Evolutionary conservation across 2,797 vertebrate species (phyloP), one percentile per base, ranked within the genome.

Genomic region (Craterocephalus amniculus): DNA sequence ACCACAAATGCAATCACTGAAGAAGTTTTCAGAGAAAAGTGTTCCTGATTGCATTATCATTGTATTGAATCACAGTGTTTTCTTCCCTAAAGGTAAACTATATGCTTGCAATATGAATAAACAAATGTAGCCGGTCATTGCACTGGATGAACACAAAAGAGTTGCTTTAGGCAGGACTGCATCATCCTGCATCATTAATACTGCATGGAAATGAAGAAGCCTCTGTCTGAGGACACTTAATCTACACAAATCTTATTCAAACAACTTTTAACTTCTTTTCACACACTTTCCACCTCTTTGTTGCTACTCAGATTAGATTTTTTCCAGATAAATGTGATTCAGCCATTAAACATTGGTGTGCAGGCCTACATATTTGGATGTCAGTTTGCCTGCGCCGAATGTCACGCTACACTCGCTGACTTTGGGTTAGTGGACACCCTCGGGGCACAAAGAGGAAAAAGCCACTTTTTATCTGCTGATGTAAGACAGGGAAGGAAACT

Each of bases 401-500:
- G 24, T 10, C 11, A 34, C 8, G 24, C 6, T 57, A 29, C 31
- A 27, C 29, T 65, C 34, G 67, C 75, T 70, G 38, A 49, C 43
- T 57, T 62, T 51, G 36, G 14, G 13, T 14, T 49, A n/a, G 63
- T 8, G 10, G 52, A 67, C 3, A 4, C 16, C 63, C 66, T 49
- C 31, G 29, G 29, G 43, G 49, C 35, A 32, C 5, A 63, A 5
- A 45, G 27, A 29, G 31, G 20, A 22, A 54, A 35, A 55, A 64
- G 31, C 34, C 32, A 24, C 49, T 49, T 63, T 63, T 43, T 31
- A 40, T 57, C 8, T 32, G 45, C 65, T 66, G 36, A 51, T 68
- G 61, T 66, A 38, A 60, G 13, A 66, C 24, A 63, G 52, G 29
- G 7, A 35, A 56, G 32, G 40, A 56, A 35, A 66, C 38, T 55